These are phyloP conservation scores for Spondyliosoma cantharus DNA, from an alignment of 2,797 vertebrate genomes.

Conservation along the genomic window DNA sequence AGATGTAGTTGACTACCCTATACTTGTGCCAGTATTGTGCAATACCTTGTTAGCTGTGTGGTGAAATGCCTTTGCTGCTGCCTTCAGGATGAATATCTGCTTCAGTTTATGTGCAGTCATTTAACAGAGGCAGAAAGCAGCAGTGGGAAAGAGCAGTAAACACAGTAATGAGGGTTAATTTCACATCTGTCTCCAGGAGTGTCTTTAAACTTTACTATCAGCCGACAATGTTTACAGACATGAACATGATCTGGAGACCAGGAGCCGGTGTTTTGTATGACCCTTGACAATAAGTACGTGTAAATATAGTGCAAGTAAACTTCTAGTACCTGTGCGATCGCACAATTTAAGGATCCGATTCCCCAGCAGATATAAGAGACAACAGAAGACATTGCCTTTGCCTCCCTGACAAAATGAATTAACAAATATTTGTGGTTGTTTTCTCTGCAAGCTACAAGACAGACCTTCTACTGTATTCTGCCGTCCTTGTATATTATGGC, in stretches of 20 bases:
- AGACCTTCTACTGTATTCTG: background rate
- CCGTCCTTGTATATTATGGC: background rate
- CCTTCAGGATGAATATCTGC: background rate
- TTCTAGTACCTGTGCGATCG: background rate
- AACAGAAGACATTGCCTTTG: background rate
- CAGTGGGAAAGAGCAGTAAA: background rate
- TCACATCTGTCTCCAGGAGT: background rate
- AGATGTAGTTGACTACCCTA: background rate
- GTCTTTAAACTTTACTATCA: conserved; percentile 11
- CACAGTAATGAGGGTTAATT: background rate
- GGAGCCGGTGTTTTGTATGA: background rate
- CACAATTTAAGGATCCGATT: background rate
- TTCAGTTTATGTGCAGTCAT: background rate
- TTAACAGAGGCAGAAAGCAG: background rate
- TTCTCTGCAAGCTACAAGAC: background rate
- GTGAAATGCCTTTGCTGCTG: background rate
- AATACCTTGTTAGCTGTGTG: background rate
- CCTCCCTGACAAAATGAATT: background rate
- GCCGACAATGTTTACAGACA: conserved; percentile 6
- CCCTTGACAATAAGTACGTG: background rate
- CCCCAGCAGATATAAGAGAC: background rate
- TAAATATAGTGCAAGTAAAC: background rate
- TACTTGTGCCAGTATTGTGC: background rate
- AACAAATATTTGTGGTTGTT: background rate
- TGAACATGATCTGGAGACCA: background rate